A percentile compares a stretch with the other conserved stretches of the same genome.
phyloP scores from a whole-genome alignment of 2,888 invertebrate species.

The Digitonthophagus gazella region DNA sequence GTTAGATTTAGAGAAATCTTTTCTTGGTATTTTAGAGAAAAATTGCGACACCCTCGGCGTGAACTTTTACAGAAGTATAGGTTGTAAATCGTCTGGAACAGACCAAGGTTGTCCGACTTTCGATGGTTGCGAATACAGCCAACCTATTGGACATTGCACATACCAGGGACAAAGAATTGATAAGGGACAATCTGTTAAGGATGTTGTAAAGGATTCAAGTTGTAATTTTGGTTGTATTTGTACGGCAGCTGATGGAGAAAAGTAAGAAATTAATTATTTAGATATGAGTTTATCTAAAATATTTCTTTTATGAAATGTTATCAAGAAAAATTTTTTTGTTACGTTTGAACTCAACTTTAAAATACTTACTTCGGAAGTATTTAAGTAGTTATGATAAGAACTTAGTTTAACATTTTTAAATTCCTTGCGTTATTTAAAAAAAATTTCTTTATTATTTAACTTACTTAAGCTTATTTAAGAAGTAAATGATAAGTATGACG shows the following conservation, averaged over 20 bases:
- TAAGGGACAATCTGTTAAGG: neutral
- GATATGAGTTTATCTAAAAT: neutral
- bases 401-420: too few species aligned
- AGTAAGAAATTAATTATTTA: constrained; percentile 8
- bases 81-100: constrained; percentile 11
- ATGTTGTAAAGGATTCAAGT: neutral
- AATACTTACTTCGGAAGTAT: too few species aligned
- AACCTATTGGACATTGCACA: constrained; percentile 20
- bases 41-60: constrained; percentile 21
- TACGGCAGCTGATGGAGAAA: neutral
- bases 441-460: too few species aligned
- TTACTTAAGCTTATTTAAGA: too few species aligned
- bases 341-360: too few species aligned
- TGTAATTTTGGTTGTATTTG: constrained; percentile 24
- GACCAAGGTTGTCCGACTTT: constrained; percentile 16
- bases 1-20: too few species aligned
- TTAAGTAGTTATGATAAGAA: too few species aligned
- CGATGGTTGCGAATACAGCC: constrained; percentile 19
- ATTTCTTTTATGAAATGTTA: too few species aligned
- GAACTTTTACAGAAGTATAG: constrained; percentile 22
- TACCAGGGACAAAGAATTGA: constrained; percentile 18
- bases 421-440: too few species aligned
- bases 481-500: too few species aligned
- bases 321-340: too few species aligned
- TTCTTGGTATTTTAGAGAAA: neutral